These are phyloP conservation scores for Sebastes steindachneri DNA, from an alignment of 2,797 vertebrate species.

Conservation along the genomic window DNA sequence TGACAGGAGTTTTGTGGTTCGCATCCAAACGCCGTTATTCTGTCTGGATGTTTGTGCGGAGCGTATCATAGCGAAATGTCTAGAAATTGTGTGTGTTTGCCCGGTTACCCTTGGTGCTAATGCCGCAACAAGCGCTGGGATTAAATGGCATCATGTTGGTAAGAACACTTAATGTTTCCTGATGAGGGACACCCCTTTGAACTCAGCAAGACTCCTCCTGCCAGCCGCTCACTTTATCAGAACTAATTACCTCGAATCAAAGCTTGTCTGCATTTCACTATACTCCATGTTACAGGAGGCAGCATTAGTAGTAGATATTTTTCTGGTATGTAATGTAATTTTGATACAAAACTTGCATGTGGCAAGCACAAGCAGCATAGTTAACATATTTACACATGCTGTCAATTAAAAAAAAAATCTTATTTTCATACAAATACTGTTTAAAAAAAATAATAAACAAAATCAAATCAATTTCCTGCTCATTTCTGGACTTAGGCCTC, in stretches of 20 bases:
- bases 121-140: slow-evolving; percentile 65
- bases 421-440: neutral
- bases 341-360: neutral
- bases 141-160: slow-evolving; percentile 80
- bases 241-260: slow-evolving; percentile 57
- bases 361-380: neutral
- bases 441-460: neutral
- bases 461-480: neutral
- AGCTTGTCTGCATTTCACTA: slow-evolving; percentile 37
- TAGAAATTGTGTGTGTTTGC: slow-evolving; percentile 59
- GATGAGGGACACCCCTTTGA: slow-evolving; percentile 81
- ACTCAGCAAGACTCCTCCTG: slow-evolving; percentile 63
- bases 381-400: neutral
- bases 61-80: slow-evolving; percentile 47
- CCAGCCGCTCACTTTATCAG: slow-evolving; percentile 62
- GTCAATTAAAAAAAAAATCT: neutral
- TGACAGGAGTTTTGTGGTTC: slow-evolving; percentile 47
- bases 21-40: slow-evolving; percentile 16
- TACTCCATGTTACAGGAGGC: slow-evolving; percentile 7
- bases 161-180: slow-evolving; percentile 72
- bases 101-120: slow-evolving; percentile 71
- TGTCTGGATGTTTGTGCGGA: slow-evolving; percentile 42
- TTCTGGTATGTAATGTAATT: neutral
- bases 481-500: neutral
- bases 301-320: neutral